Evolutionary conservation across 2,113 vertebrate species (phyloP).

Genomic region (Sminthopsis crassicaudata): DNA sequence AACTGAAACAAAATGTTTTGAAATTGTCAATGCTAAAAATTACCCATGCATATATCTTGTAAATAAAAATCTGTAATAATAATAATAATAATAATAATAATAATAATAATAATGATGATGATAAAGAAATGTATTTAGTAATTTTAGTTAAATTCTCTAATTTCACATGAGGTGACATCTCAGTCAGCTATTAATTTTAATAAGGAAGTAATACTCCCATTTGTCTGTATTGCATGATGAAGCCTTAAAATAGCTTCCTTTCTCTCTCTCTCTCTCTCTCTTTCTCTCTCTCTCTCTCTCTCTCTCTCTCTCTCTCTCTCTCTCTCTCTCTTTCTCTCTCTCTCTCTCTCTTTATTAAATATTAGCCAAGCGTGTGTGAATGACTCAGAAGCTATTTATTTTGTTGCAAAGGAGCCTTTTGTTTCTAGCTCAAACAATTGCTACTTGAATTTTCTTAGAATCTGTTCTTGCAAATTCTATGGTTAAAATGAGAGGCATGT

Average conservation of each 20-base stretch:
- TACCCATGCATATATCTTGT: too few relatives aligned
- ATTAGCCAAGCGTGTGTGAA: not conserved
- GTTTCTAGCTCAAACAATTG: not conserved
- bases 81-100: too few relatives aligned
- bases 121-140: not conserved
- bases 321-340: not conserved
- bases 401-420: not conserved
- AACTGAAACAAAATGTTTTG: too few relatives aligned
- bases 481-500: not conserved
- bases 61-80: too few relatives aligned
- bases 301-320: too few relatives aligned
- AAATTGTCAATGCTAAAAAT: too few relatives aligned
- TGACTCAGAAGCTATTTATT: not conserved
- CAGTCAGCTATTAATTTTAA: not conserved
- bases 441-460: not conserved
- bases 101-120: too few relatives aligned
- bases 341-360: not conserved
- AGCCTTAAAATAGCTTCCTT: not conserved
- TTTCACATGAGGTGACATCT: not conserved
- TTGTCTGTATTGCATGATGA: not conserved
- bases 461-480: not conserved
- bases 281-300: too few relatives aligned
- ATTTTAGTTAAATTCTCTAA: not conserved
- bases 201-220: not conserved
- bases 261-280: not conserved